Conservation (phyloP, 2,797 vertebrate species). For the Anabacerthia variegaticeps region DNA sequence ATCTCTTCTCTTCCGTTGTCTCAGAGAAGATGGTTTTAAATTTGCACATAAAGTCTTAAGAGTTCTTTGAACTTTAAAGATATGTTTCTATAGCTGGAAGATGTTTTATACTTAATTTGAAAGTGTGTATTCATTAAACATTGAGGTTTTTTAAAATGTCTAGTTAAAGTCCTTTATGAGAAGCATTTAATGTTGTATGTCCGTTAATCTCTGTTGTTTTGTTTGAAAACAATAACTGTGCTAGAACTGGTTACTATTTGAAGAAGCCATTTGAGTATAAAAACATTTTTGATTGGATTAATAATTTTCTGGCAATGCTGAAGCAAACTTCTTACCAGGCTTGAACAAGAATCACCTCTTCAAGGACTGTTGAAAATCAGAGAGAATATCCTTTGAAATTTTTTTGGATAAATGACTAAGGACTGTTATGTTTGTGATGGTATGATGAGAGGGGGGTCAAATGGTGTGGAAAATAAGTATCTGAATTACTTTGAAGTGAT, state of each 20-base stretch:
- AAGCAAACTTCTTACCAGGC: neutral
- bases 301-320: constrained; percentile 29
- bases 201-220: neutral
- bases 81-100: neutral
- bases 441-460: neutral
- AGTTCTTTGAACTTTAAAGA: neutral
- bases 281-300: neutral
- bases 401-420: neutral
- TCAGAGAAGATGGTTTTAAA: neutral
- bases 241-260: constrained; percentile 12
- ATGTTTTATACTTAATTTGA: neutral
- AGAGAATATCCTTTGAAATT: neutral
- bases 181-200: neutral
- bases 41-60: neutral
- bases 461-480: neutral
- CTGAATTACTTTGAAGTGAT: neutral
- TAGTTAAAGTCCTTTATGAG: neutral
- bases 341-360: neutral
- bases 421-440: neutral
- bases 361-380: neutral
- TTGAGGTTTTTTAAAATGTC: neutral
- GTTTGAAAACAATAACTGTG: neutral
- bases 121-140: neutral
- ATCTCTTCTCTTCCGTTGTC: neutral
- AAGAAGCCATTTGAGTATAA: constrained; percentile 55